Conservation (phyloP, 1,140 invertebrate species). For the Neomicropteryx cornuta region DNA sequence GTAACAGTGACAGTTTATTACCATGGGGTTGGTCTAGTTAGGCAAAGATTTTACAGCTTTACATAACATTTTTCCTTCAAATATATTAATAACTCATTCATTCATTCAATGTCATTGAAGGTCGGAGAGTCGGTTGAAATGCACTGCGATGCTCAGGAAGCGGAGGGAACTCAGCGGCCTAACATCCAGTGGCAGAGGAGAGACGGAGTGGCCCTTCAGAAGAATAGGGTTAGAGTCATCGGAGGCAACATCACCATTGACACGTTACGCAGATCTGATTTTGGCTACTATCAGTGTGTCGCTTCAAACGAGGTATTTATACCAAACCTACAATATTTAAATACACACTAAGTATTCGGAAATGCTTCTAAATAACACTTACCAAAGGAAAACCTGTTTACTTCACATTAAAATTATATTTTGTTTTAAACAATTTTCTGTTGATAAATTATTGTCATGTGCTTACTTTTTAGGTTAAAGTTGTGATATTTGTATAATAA, state of each 20-base stretch:
- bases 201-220: conserved; percentile 69
- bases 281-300: conserved; percentile 91
- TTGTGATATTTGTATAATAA: conserved; percentile 2
- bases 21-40: too few relatives aligned
- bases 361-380: too few relatives aligned
- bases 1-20: too few relatives aligned
- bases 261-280: conserved; percentile 75
- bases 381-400: too few relatives aligned
- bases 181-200: conserved; percentile 82
- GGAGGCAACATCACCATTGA: conserved; percentile 90
- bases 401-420: background rate
- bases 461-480: background rate
- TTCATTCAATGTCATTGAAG: too few relatives aligned
- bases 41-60: too few relatives aligned
- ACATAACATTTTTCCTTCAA: too few relatives aligned
- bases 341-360: too few relatives aligned
- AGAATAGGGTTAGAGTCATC: conserved; percentile 60
- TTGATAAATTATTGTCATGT: background rate
- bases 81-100: too few relatives aligned
- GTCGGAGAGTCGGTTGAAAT: conserved; percentile 84
- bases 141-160: conserved; percentile 83
- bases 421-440: conserved; percentile 1
- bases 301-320: conserved; percentile 68
- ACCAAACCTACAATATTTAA: too few relatives aligned
- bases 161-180: conserved; percentile 84